Evolutionary conservation across 1,140 invertebrate species (phyloP), one percentile per base, ranked within the genome.

Genomic region (Geopemphigus sp.): DNA sequence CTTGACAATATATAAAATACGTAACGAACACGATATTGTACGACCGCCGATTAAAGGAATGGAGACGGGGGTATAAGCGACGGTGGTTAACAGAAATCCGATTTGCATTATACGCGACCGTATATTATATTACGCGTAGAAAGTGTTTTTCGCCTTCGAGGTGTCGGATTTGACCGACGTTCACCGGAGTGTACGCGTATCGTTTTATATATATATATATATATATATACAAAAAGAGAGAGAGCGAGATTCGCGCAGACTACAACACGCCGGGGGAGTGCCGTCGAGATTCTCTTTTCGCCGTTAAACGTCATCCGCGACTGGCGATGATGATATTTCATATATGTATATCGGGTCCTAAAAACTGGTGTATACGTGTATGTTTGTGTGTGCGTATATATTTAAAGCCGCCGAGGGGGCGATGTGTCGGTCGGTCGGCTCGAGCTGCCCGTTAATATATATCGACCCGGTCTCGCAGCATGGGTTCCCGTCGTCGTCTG

Each of bases 401-500:
- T 5, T 50, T 19, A 12, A 45, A 39, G 39, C 39, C 54, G 10
- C 32, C 64, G 64, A 66, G 64, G 64, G 64, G 64, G 64, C 64
- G 64, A 66, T 45, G 64, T 66, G 32, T 66, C 64, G 59, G 59
- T 61, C 59, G 56, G 5, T 57, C 57, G 64, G 64, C 54, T 56
- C 54, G 19, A 12, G 39, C 39, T 17, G 47, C 45, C 14, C 22
- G 66, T 53, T n/a, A 70, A 47, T 26, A 24, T 68, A 50, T 70
- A 68, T 45, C 26, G 39, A 24, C 66, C 45, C 1, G 45, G 66
- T 70, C 66, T 70, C 66, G 47, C 66, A 50, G 66, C 66, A 70
- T 53, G 66, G 66, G 66, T 66, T n/a, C 64, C 64, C 64, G 63
- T 64, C 63, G 63, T 64, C 32, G n/a, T 66, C 61, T 39, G 61